These are phyloP conservation scores for Perca fluviatilis DNA, from an alignment of 2,113 vertebrate species.

Conservation along the genomic window DNA sequence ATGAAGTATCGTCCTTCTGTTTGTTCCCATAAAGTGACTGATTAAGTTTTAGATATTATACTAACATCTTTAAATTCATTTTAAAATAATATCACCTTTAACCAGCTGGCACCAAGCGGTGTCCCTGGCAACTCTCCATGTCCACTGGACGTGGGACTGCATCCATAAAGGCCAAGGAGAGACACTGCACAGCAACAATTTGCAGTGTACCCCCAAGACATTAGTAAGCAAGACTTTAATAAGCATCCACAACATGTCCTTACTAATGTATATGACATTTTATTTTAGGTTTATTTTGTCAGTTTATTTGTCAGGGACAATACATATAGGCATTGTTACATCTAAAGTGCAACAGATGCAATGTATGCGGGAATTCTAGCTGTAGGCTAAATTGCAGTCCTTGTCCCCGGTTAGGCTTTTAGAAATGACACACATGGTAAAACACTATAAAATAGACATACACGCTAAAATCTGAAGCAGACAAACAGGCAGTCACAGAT, in stretches of 20 bases:
- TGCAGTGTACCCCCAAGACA: background rate
- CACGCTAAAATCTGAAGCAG: too few relatives aligned
- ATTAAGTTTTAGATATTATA: background rate
- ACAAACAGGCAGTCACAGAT: too few relatives aligned
- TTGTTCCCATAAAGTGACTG: background rate
- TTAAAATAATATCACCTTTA: constrained; percentile 36
- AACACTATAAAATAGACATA: too few relatives aligned
- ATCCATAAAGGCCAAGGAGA: background rate
- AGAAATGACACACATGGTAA: too few relatives aligned
- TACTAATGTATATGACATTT: background rate
- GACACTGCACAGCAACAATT: background rate
- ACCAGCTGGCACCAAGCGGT: constrained; percentile 15
- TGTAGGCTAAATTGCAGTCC: too few relatives aligned
- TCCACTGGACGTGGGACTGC: background rate
- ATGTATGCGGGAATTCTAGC: too few relatives aligned
- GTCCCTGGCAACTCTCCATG: constrained; percentile 26
- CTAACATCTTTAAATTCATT: constrained; percentile 20
- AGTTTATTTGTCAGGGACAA: too few relatives aligned
- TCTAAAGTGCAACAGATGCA: too few relatives aligned
- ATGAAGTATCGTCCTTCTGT: background rate
- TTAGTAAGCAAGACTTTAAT: background rate
- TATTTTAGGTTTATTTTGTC: too few relatives aligned
- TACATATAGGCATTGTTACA: too few relatives aligned
- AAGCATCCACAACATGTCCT: background rate
- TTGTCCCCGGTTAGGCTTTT: too few relatives aligned